Conservation (phyloP, 2,113 vertebrate species). For the Noctilio leporinus region DNA sequence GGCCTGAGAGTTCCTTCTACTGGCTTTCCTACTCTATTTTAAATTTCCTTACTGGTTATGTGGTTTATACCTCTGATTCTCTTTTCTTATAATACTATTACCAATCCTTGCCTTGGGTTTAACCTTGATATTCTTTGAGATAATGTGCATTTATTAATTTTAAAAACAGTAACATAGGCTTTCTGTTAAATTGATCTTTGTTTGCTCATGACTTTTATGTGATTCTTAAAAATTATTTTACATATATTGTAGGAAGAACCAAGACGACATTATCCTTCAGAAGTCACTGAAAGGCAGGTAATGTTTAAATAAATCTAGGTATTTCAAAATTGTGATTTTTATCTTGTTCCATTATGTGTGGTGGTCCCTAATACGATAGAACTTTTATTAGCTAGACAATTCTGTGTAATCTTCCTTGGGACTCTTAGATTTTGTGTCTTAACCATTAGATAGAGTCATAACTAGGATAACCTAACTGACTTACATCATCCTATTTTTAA, state of each 20-base stretch:
- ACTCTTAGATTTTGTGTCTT: background rate
- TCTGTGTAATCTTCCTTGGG: background rate
- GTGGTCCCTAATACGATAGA: background rate
- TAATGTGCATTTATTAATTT: background rate
- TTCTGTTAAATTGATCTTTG: background rate
- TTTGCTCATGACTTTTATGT: background rate
- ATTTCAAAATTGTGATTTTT: background rate
- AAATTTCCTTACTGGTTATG: background rate
- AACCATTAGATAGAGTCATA: background rate
- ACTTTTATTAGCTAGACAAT: background rate
- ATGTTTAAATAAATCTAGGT: background rate
- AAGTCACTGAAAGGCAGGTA: conserved; percentile 17
- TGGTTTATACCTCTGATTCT: background rate
- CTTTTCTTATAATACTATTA: background rate
- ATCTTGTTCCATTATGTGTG: background rate
- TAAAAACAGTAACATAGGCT: background rate
- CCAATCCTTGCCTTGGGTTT: background rate
- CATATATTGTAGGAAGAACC: conserved; percentile 30
- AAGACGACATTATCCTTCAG: background rate
- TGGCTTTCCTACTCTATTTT: background rate
- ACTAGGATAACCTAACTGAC: background rate
- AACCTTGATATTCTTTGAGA: background rate
- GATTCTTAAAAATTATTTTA: background rate
- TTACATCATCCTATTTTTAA: background rate
- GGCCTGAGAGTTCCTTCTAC: background rate